Base-by-base conservation (phyloP, 2,888 invertebrate species). In the Apodemia mormo region DNA sequence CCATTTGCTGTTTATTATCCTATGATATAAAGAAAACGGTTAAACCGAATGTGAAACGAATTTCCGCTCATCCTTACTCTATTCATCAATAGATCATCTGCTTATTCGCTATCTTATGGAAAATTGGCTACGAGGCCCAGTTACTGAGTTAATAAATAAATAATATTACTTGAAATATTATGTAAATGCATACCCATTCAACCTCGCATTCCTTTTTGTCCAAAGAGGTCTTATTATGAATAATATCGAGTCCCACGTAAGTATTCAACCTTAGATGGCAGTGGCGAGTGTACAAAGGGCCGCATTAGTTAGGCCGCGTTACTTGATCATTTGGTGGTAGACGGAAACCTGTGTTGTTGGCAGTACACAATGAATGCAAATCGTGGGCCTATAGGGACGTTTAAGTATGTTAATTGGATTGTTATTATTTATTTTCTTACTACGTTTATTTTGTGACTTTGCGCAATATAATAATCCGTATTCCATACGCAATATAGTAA, bases 401-500 rank as follows among this genome's bases (percentile, higher is more conserved):
- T 67, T 67, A 71, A 71, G 68, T 72, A 74, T 75, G 73, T 69
- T 71, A 72, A 75, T 75, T 61, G 67, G 67, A 54, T 33, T 29
- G 22, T 54, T 49, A 33, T 67, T 52, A 30, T 58, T 61, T 61
- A 37, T 37, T 61, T 33, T 37, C 30, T 14, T 5, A 14, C 30
- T 12, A 14, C 14, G 61, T 6, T 6, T 6, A 14, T 37, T 14
- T 6, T 33, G 5, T 12, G 9, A 14, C 61, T 61, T 61, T 33
- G 14, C 33, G 33, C 10, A 43, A 43, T 43, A 43, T 6, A 37
- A 43, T 43, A 10, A 43, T 43, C 40, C 6, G 6, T 40, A 5
- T 37, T 37, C 2, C 37, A 4, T n/a, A n/a, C n/a, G n/a, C n/a
- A n/a, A n/a, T n/a, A n/a, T n/a, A n/a, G n/a, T n/a, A n/a, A n/a